phyloP scores from a whole-genome alignment of 2,888 invertebrate genomes.

The Protonemura montana region DNA sequence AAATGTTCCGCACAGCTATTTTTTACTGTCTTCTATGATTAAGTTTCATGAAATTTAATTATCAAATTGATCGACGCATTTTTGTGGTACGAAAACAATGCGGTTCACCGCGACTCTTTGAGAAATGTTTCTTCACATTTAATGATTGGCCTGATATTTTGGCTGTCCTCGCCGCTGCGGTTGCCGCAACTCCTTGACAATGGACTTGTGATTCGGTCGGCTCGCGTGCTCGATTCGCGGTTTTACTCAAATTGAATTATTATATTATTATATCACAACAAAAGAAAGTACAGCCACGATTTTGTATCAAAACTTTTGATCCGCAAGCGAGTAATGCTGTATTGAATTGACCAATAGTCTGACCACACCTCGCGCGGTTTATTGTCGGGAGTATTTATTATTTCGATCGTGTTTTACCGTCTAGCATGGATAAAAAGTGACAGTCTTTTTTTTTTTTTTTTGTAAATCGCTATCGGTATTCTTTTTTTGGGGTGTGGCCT shows the following conservation, averaged over 20 bases:
- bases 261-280: not conserved
- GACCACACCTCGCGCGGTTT: not conserved
- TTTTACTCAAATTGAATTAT: not conserved
- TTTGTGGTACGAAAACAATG: not conserved
- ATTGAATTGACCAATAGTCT: not conserved
- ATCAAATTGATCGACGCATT: not conserved
- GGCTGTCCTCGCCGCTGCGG: not conserved
- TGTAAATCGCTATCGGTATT: not conserved
- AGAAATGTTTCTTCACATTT: not conserved
- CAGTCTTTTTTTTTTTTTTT: not conserved
- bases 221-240: not conserved
- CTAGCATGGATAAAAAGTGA: not conserved
- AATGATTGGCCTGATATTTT: not conserved
- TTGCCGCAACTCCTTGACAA: not conserved
- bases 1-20: not conserved
- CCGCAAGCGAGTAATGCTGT: not conserved
- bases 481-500: not conserved
- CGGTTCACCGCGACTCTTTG: not conserved
- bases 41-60: not conserved
- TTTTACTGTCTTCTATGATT: not conserved
- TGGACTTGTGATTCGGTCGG: not conserved
- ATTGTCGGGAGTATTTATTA: not conserved
- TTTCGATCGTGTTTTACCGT: not conserved
- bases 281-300: constrained; percentile 34
- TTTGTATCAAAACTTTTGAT: constrained; percentile 18